Evolutionary conservation across 1,140 invertebrate species (phyloP).

Genomic region (Anoplolepis gracilipes): DNA sequence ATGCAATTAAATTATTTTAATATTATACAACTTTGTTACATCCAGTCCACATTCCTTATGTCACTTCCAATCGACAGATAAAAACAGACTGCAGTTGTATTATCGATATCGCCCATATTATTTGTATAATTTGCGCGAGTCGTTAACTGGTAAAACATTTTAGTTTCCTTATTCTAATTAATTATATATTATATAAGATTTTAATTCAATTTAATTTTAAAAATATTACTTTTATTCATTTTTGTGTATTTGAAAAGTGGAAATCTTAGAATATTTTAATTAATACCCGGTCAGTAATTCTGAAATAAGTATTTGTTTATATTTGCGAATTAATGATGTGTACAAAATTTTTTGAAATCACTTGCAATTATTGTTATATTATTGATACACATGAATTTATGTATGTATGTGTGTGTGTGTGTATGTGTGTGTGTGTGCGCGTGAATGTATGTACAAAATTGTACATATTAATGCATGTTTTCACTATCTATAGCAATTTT

Average conservation of each 20-base stretch:
- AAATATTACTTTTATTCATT: background rate
- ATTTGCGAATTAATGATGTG: background rate
- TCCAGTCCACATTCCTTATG: background rate
- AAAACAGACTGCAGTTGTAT: background rate
- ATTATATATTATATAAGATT: background rate
- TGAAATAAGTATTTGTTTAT: background rate
- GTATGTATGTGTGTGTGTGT: too few relatives aligned
- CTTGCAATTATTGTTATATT: too few relatives aligned
- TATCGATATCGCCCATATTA: background rate
- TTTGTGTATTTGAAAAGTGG: background rate
- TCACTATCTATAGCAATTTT: too few relatives aligned
- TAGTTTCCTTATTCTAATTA: background rate
- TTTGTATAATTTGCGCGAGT: background rate
- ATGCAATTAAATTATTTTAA: slow-evolving; percentile 81
- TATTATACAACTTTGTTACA: slow-evolving; percentile 65
- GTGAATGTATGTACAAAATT: too few relatives aligned
- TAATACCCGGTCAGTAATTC: background rate
- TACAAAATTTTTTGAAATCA: background rate
- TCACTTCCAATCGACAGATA: background rate
- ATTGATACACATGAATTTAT: too few relatives aligned
- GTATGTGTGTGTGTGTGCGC: too few relatives aligned
- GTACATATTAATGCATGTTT: too few relatives aligned
- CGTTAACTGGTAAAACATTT: background rate
- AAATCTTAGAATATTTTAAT: background rate
- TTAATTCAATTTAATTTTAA: background rate